A percentile compares a stretch with the other conserved stretches of the same genome.
Conservation (phyloP, 2,797 vertebrate species). For the Mergus octosetaceus region DNA sequence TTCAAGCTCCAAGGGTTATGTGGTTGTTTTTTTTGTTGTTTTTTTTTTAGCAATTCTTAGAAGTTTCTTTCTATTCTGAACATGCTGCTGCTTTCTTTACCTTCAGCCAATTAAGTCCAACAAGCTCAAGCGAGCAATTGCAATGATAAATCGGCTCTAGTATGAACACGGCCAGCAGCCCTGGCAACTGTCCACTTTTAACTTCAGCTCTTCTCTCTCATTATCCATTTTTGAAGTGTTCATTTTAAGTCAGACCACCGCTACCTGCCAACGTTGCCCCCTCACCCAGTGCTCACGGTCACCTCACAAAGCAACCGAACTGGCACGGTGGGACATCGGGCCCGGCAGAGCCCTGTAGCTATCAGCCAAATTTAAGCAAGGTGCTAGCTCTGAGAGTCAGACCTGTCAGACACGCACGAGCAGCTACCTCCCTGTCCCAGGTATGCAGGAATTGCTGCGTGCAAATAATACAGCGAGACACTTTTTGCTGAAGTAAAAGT, state of each 20-base stretch:
- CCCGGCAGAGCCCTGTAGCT: not conserved
- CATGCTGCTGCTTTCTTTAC: not conserved
- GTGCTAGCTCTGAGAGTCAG: not conserved
- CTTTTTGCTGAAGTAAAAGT: not conserved
- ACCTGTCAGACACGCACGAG: not conserved
- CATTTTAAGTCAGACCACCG: not conserved
- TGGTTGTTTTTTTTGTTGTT: fast-evolving
- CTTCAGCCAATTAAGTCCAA: not conserved
- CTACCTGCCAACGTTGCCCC: not conserved
- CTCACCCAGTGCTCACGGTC: fast-evolving
- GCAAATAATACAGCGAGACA: no score
- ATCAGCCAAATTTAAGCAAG: not conserved
- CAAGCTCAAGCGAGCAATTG: not conserved
- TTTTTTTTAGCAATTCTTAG: not conserved
- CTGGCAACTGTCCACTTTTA: not conserved
- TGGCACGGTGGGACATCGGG: not conserved
- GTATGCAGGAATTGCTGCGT: not conserved
- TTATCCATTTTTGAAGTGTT: not conserved
- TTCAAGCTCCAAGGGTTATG: not conserved
- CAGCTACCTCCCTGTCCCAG: not conserved
- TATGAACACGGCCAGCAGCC: not conserved
- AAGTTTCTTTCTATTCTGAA: not conserved
- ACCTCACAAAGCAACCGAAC: not conserved
- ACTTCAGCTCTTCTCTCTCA: not conserved
- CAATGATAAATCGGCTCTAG: not conserved